phyloP scores from a whole-genome alignment of 2,888 invertebrate species.

The Trachelus troglodyta region DNA sequence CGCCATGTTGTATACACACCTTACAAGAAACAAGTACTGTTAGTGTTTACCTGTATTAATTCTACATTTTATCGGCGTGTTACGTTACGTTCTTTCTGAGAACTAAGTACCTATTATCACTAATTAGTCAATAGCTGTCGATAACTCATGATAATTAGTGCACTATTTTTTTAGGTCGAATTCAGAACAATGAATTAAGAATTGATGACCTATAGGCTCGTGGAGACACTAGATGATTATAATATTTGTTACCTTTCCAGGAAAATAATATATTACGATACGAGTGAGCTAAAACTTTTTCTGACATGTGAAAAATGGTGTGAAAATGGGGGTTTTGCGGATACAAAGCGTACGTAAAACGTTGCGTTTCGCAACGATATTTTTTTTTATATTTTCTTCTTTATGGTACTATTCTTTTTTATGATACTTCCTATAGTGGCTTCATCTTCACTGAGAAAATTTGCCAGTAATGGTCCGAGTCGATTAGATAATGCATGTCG shows the following conservation, averaged over 20 bases:
- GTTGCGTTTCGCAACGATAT: too few species aligned
- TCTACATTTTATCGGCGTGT: neutral
- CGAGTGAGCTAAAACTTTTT: too few species aligned
- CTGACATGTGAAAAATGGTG: too few species aligned
- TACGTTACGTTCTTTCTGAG: neutral
- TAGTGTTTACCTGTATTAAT: neutral
- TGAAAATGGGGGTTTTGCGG: too few species aligned
- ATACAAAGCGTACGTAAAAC: too few species aligned
- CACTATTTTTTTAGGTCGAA: neutral
- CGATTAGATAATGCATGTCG: neutral
- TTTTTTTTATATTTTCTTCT: too few species aligned
- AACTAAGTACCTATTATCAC: neutral
- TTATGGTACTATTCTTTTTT: too few species aligned
- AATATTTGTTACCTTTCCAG: neutral
- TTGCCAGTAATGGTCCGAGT: neutral
- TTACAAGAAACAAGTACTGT: neutral
- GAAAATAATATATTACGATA: neutral
- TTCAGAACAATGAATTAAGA: neutral
- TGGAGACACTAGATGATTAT: slow-evolving; percentile 6
- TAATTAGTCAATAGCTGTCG: neutral
- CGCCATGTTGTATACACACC: neutral
- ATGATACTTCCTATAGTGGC: neutral
- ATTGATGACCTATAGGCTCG: neutral
- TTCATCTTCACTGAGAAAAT: neutral
- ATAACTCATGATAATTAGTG: neutral